A percentile compares a stretch with the other conserved stretches of the same genome.
phyloP scores from a whole-genome alignment of 1,140 invertebrate genomes.

The Halesus radiatus region DNA sequence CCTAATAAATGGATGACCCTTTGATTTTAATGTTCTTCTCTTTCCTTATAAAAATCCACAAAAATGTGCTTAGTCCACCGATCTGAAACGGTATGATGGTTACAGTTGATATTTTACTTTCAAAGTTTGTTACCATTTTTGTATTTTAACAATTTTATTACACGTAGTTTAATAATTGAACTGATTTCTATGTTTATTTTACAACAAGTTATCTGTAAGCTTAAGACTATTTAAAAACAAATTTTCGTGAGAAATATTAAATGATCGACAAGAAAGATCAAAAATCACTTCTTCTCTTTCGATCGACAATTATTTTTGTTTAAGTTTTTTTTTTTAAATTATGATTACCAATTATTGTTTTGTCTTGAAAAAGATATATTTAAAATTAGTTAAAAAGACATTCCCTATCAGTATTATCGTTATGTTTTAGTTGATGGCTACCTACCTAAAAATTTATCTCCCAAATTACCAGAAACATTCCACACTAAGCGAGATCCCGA shows the following conservation, averaged over 20 bases:
- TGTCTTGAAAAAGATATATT: neutral
- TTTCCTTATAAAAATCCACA: too few relatives aligned
- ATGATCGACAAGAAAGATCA: too few relatives aligned
- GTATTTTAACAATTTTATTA: constrained; percentile 18
- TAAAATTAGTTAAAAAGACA: constrained; percentile 6
- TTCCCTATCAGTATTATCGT: constrained; percentile 41
- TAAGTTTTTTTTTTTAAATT: neutral
- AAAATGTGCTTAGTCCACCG: too few relatives aligned
- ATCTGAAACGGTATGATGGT: too few relatives aligned
- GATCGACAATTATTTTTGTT: too few relatives aligned
- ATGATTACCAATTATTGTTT: neutral
- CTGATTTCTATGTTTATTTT: neutral
- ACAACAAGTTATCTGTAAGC: neutral
- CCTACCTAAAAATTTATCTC: neutral
- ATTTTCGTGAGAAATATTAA: too few relatives aligned
- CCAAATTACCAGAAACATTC: constrained; percentile 1
- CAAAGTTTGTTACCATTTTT: constrained; percentile 25
- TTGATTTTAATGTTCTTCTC: too few relatives aligned
- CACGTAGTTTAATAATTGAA: constrained; percentile 5
- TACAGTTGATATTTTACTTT: neutral
- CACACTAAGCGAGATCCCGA: too few relatives aligned
- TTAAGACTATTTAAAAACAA: too few relatives aligned
- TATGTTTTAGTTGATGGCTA: neutral
- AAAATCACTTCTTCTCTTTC: too few relatives aligned
- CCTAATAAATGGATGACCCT: too few relatives aligned